A percentile compares a stretch with the other conserved stretches of the same genome.
Conservation (phyloP, 2,797 vertebrate species). For the Denticeps clupeoides region DNA sequence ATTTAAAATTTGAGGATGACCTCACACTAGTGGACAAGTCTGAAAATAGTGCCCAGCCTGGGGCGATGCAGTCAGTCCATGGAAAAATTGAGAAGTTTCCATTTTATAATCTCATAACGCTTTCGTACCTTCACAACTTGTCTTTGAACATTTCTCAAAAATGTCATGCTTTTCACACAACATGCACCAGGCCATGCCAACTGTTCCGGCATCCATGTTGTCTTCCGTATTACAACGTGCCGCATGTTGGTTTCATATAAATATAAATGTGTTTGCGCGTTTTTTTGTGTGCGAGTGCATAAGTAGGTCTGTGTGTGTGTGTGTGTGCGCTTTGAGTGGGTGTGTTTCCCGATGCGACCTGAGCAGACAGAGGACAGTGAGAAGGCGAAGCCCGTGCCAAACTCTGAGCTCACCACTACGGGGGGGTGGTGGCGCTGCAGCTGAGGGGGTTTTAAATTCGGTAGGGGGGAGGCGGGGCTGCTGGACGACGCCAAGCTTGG, state of each 20-base stretch:
- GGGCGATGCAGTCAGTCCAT: too few relatives aligned
- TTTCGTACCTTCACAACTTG: too few relatives aligned
- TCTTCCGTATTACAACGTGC: too few relatives aligned
- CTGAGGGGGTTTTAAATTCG: constrained; percentile 54
- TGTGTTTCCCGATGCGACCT: neutral
- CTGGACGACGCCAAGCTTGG: constrained; percentile 29
- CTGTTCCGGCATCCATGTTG: too few relatives aligned
- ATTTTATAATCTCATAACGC: too few relatives aligned
- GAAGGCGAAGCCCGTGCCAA: constrained; percentile 36
- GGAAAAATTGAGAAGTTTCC: too few relatives aligned
- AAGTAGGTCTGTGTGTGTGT: neutral
- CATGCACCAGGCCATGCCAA: too few relatives aligned
- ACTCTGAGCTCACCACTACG: constrained; percentile 49
- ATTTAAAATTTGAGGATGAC: too few relatives aligned
- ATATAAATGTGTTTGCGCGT: neutral
- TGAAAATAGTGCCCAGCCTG: too few relatives aligned
- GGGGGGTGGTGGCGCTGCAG: constrained; percentile 10
- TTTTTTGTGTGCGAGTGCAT: neutral
- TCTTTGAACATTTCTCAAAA: too few relatives aligned
- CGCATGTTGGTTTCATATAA: neutral
- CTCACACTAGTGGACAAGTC: too few relatives aligned
- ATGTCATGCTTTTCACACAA: too few relatives aligned
- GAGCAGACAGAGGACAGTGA: constrained; percentile 46
- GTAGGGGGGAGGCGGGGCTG: constrained; percentile 44
- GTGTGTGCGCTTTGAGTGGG: neutral